Evolutionary conservation across 2,888 invertebrate species (phyloP).

Genomic region (Mimachlamys varia): DNA sequence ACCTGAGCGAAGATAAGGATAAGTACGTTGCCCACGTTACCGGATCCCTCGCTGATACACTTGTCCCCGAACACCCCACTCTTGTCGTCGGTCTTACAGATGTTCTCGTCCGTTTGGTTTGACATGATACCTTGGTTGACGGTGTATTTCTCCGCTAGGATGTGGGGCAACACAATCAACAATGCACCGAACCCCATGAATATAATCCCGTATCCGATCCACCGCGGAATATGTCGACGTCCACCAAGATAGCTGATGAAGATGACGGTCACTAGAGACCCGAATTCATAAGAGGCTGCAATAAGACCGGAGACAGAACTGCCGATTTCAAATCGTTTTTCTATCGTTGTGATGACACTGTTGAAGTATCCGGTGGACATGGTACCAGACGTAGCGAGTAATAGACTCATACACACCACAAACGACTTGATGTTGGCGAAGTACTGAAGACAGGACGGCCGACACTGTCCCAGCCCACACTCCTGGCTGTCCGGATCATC

Average conservation of each 20-base stretch:
- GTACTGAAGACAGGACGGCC: conserved; percentile 92
- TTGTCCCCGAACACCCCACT: conserved; percentile 55
- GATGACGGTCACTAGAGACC: conserved; percentile 96
- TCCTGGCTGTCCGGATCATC: conserved; percentile 52
- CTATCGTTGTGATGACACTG: conserved; percentile 95
- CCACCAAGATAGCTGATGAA: conserved; percentile 97
- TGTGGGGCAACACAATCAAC: conserved; percentile 96
- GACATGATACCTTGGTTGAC: conserved; percentile 68
- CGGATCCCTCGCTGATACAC: conserved; percentile 79
- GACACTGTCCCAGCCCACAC: conserved; percentile 93
- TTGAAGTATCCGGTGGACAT: conserved; percentile 80
- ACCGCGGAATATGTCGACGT: conserved; percentile 94
- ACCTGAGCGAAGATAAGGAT: conserved; percentile 95
- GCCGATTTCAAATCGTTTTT: conserved; percentile 95
- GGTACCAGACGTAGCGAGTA: conserved; percentile 77
- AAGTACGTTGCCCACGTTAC: conserved; percentile 87
- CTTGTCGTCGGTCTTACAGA: conserved; percentile 85
- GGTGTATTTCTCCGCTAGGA: conserved; percentile 81
- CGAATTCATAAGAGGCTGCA: conserved; percentile 95
- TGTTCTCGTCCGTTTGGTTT: conserved; percentile 69
- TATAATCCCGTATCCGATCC: conserved; percentile 95
- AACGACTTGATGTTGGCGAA: conserved; percentile 92
- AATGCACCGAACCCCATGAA: conserved; percentile 96
- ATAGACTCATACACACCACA: conserved; percentile 77
- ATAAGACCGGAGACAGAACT: conserved; percentile 96